A percentile compares a stretch with the other conserved stretches of the same genome.
These are phyloP conservation scores for Chelonia mydas DNA, from an alignment of 2,797 vertebrate species.

Conservation along the genomic window DNA sequence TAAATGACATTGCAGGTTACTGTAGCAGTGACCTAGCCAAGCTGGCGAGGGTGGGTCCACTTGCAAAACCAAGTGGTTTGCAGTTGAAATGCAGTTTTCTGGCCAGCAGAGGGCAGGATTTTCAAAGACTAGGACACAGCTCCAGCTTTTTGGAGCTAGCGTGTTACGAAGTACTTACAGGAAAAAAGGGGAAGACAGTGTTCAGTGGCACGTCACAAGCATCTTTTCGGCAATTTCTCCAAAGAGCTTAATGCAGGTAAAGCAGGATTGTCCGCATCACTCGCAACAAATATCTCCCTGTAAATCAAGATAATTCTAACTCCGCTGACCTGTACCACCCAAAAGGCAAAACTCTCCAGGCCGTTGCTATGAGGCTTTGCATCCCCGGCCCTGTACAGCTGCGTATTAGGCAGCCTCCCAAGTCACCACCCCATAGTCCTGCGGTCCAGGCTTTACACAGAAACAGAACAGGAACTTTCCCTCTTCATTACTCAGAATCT, in stretches of 20 bases:
- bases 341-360: not conserved
- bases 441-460: not conserved
- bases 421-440: not conserved
- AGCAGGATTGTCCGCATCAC: not conserved
- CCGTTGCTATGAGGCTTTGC: not conserved
- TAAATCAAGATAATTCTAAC: not conserved
- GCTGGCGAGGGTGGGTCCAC: not conserved
- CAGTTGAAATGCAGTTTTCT: not conserved
- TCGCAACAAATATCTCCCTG: not conserved
- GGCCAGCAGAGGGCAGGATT: not conserved
- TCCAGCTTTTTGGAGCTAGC: not conserved
- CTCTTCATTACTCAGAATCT: not conserved
- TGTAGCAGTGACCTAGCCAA: not conserved
- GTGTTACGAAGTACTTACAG: not conserved
- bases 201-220: not conserved
- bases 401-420: not conserved
- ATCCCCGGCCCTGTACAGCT: not conserved
- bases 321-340: not conserved
- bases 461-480: not conserved
- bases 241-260: not conserved
- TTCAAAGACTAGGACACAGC: not conserved
- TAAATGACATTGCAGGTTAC: not conserved
- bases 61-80: not conserved
- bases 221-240: not conserved
- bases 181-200: not conserved